Evolutionary conservation across 2,113 vertebrate species (phyloP).

Genomic region (Bettongia penicillata): DNA sequence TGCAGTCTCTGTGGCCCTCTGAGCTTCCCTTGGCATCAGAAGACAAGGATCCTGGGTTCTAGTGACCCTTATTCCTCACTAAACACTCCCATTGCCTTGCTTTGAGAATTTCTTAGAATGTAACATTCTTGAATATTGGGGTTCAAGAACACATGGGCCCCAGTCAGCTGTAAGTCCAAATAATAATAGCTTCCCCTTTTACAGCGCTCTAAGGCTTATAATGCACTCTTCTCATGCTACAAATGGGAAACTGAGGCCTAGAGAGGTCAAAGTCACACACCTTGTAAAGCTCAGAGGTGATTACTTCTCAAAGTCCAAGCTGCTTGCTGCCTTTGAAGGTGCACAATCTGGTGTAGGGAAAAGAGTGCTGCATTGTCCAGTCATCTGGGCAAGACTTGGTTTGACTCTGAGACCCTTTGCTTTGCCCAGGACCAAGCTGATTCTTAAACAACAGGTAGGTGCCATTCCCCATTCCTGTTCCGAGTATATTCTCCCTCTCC

Average conservation of each 20-base stretch:
- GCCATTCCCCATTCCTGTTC: too few species aligned
- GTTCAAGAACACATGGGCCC: neutral
- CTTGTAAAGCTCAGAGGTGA: neutral
- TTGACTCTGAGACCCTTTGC: neutral
- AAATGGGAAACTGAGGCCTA: neutral
- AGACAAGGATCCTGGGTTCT: neutral
- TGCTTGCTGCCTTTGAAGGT: neutral
- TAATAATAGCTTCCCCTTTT: neutral
- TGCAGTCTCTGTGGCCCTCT: neutral
- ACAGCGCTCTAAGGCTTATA: neutral
- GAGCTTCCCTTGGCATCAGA: neutral
- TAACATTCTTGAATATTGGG: neutral
- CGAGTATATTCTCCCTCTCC: neutral
- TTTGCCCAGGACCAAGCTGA: neutral
- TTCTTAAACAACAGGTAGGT: neutral
- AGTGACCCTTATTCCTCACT: neutral
- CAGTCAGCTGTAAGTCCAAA: neutral
- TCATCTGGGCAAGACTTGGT: neutral
- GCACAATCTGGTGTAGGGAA: neutral
- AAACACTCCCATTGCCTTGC: neutral
- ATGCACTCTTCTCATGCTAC: neutral
- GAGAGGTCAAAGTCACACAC: neutral
- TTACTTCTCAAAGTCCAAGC: neutral
- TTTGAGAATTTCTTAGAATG: neutral
- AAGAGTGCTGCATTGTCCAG: neutral